Evolutionary conservation across 2,797 vertebrate species (phyloP), one percentile per base, ranked within the genome.

Genomic region (Labroides dimidiatus): DNA sequence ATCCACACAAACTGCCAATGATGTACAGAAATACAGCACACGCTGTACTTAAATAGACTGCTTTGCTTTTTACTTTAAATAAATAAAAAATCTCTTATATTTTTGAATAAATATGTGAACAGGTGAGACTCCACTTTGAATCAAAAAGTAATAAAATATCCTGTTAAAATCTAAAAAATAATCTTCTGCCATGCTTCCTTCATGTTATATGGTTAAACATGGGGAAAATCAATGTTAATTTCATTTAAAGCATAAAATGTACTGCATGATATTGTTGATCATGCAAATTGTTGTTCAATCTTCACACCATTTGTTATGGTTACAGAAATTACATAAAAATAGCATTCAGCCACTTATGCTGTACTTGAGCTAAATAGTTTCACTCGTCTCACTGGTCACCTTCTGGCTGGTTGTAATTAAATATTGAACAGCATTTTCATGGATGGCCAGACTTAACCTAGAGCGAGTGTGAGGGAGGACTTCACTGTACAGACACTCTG

Each of bases 391-490:
- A 48, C 55, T 69, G 80, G 81, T 78, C 81, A 82, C 74, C 77
- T 69, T 72, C 63, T 66, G 17, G 50, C 67, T 65, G 59, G 62
- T 50, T 57, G 57, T 81, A 85, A 86, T 88, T 83, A 90, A 87
- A 82, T 84, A 84, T 79, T 86, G 81, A 87, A 67, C 76, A 80
- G 60, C 43, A 72, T 84, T 88, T 84, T 80, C 79, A 80, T 68
- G 81, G 84, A 77, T 75, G 82, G 57, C 42, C 80, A 58, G 57
- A 81, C 30, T 69, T 51, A 69, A 49, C 53, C 52, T 23, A 54
- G 55, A 69, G 50, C 73, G 42, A 55, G 48, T 11, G 47, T 42
- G 57, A 72, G 47, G 53, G 47, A 53, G 36, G 12, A 61, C 54
- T 56, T 73, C 51, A 55, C 20, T 50, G 55, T 15, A 51, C 43